These are phyloP conservation scores for Marisa cornuarietis DNA, from an alignment of 1,140 invertebrate species.

Conservation along the genomic window DNA sequence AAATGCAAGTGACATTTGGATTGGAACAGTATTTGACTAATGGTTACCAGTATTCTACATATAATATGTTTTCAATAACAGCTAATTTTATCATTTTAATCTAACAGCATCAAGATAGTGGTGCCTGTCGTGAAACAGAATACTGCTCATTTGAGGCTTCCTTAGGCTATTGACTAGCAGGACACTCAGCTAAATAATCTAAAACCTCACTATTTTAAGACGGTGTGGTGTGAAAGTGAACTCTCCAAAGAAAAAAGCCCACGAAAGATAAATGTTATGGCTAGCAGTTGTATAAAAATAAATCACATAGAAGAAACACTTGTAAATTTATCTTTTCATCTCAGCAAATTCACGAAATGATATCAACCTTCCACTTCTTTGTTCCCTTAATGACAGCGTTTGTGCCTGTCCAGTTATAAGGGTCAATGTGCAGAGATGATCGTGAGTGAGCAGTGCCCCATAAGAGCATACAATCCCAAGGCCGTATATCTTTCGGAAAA, in stretches of 20 bases:
- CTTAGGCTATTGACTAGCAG: too few species aligned
- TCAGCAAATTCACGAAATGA: neutral
- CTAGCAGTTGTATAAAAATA: too few species aligned
- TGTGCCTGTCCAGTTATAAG: conserved; percentile 66
- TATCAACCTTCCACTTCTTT: conserved; percentile 61
- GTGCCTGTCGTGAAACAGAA: too few species aligned
- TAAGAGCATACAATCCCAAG: conserved; percentile 62
- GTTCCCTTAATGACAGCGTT: conserved; percentile 60
- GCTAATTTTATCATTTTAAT: too few species aligned
- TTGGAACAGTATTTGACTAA: too few species aligned
- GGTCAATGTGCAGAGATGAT: conserved; percentile 63
- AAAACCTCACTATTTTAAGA: too few species aligned
- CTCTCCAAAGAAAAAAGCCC: neutral
- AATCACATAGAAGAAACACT: neutral
- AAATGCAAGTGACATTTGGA: too few species aligned
- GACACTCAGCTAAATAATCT: too few species aligned
- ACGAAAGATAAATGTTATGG: neutral
- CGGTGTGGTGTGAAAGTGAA: neutral
- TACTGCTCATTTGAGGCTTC: too few species aligned
- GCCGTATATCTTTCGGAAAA: conserved; percentile 57
- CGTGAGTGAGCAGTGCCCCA: conserved; percentile 62
- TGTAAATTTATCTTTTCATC: neutral
- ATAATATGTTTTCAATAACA: too few species aligned
- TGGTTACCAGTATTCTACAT: too few species aligned
- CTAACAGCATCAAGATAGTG: too few species aligned